Evolutionary conservation across 2,113 vertebrate genomes (phyloP), one percentile per base, ranked within the genome.

Genomic region (Bostrychus sinensis): DNA sequence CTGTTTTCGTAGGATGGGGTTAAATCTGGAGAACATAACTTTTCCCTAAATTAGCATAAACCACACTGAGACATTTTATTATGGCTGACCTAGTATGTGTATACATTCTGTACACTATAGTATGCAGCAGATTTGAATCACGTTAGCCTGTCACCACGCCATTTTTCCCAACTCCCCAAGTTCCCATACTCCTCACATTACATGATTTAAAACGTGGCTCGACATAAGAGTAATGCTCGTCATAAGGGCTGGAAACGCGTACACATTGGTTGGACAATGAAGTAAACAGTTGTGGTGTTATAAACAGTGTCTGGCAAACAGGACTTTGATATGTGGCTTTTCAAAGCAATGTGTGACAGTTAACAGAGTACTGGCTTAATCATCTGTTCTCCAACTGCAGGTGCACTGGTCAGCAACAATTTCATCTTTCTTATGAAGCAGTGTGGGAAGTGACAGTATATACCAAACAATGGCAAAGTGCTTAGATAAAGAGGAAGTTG

Each of bases 371-470:
- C 8, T 28, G 45, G 56, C 39, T 26, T 41, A 46, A 68, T 70
- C 67, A 56, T 68, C 53, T 70, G 64, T 36, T 48, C 59, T 50
- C 66, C 54, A 46, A 20, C 62, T 81, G 75, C 77, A 86, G 77
- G 83, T 78, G 75, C 36, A 42, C 37, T n/a, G 59, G 56, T 80
- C 64, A 62, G 39, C 28, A 66, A 25, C 23, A 34, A 56, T 32
- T 51, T 73, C 68, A 67, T 76, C 60, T 68, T 56, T 80, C 76
- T 70, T 30, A 23, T 36, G 43, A 53, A 66, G 51, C 58, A 23
- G 65, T 67, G 63, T 72, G 60, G 59, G 53, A 67, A 82, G 74
- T 80, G 84, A 80, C 81, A 80, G 68, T 23, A 30, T 71, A 66
- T 46, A 60, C 77, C 72, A 80, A 84, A 80, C 73, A 84, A 51